A percentile compares a stretch with the other conserved stretches of the same genome.
phyloP scores from a whole-genome alignment of 2,888 invertebrate genomes.

The Galerucella pusilla region DNA sequence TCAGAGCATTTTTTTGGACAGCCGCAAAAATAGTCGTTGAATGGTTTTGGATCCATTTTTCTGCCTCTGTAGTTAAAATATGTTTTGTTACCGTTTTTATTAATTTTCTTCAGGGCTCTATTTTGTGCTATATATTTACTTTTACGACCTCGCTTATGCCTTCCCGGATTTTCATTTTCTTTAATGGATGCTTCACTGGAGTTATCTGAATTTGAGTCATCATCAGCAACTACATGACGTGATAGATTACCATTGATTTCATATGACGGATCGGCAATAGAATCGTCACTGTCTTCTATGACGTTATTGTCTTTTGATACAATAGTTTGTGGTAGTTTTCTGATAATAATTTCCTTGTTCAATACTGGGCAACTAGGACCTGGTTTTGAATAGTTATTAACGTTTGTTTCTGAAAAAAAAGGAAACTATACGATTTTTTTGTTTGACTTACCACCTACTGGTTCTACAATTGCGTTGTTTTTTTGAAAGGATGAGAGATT shows the following conservation, averaged over 20 bases:
- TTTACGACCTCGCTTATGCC: not conserved
- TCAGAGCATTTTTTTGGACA: constrained; percentile 3
- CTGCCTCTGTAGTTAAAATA: no score
- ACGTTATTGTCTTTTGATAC: not conserved
- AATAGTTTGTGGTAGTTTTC: not conserved
- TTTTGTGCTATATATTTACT: not conserved
- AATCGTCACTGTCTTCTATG: not conserved
- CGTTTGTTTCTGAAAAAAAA: not conserved
- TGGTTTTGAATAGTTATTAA: not conserved
- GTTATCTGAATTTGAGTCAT: not conserved
- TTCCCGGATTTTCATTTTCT: constrained; percentile 2
- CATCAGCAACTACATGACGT: not conserved
- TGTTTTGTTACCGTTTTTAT: not conserved
- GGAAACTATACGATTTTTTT: not conserved
- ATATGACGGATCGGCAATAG: not conserved
- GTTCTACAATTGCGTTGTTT: not conserved
- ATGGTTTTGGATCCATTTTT: not conserved
- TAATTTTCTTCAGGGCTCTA: not conserved
- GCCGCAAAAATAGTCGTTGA: not conserved
- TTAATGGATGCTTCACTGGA: not conserved
- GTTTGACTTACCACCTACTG: not conserved
- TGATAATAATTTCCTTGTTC: not conserved
- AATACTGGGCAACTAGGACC: not conserved
- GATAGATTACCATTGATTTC: not conserved
- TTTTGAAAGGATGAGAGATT: not conserved